Percentiles rank a stretch among this genome's conserved stretches.
phyloP scores from a whole-genome alignment of 2,113 vertebrate species.

The Phocoena sinus region DNA sequence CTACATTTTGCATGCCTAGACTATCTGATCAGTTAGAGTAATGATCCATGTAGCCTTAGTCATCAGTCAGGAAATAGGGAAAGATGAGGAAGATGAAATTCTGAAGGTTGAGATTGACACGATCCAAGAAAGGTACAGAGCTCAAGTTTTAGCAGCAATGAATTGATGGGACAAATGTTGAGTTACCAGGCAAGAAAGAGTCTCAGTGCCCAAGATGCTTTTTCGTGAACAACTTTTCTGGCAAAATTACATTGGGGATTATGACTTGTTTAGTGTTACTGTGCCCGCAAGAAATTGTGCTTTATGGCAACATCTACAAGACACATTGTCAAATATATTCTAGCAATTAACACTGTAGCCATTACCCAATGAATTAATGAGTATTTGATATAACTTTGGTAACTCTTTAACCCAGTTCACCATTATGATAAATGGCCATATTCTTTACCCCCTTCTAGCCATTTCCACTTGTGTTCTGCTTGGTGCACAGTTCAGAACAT shows the following conservation, averaged over 20 bases:
- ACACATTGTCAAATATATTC: neutral
- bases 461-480: neutral
- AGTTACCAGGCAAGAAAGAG: neutral
- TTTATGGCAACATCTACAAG: neutral
- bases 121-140: neutral
- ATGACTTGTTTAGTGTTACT: neutral
- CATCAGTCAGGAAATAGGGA: neutral
- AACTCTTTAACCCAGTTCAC: neutral
- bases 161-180: neutral
- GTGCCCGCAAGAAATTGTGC: neutral
- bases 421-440: rapidly evolving
- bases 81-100: neutral
- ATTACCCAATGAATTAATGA: neutral
- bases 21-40: neutral
- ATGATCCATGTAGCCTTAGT: neutral
- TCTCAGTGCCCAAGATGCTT: neutral
- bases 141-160: neutral
- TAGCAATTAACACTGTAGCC: neutral
- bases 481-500: neutral
- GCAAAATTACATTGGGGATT: neutral
- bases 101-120: neutral
- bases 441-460: neutral
- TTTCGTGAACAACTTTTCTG: neutral
- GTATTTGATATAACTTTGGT: neutral
- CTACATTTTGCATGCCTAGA: neutral